These are phyloP conservation scores for Cheilosia soror DNA, from an alignment of 2,888 invertebrate genomes.

Conservation along the genomic window DNA sequence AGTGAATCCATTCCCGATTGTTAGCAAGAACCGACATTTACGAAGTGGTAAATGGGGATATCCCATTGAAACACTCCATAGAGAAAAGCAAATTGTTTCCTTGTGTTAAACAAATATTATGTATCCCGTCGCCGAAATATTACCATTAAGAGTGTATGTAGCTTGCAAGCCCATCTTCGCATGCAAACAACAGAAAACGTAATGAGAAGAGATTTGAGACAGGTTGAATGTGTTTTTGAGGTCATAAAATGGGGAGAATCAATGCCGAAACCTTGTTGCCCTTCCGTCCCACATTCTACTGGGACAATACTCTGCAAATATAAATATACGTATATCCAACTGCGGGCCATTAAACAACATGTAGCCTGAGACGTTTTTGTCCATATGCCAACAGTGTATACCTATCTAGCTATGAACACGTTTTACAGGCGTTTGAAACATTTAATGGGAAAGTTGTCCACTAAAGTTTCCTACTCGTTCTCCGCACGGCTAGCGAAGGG, in stretches of 20 bases:
- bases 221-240: constrained; percentile 5
- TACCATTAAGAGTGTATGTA: constrained; percentile 1
- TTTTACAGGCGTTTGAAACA: constrained; percentile 27
- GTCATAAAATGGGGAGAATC: neutral
- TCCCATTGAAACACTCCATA: neutral
- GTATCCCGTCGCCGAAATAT: neutral
- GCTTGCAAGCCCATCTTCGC: neutral
- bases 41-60: constrained; percentile 19
- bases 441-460: constrained; percentile 48
- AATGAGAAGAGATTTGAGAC: constrained; percentile 19
- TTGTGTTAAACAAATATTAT: constrained; percentile 2
- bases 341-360: constrained; percentile 30
- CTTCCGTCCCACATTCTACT: neutral
- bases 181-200: constrained; percentile 13
- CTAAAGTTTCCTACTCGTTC: constrained; percentile 7
- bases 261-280: neutral
- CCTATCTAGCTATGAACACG: constrained; percentile 11
- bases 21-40: constrained; percentile 23
- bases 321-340: neutral
- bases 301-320: neutral
- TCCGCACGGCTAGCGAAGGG: neutral
- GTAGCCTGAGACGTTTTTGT: constrained; percentile 10
- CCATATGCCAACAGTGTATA: neutral
- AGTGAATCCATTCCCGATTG: neutral
- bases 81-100: neutral